Percentiles rank a stretch among this genome's conserved stretches.
Conservation (phyloP, 2,113 vertebrate genomes). For the Spilogale gracilis region DNA sequence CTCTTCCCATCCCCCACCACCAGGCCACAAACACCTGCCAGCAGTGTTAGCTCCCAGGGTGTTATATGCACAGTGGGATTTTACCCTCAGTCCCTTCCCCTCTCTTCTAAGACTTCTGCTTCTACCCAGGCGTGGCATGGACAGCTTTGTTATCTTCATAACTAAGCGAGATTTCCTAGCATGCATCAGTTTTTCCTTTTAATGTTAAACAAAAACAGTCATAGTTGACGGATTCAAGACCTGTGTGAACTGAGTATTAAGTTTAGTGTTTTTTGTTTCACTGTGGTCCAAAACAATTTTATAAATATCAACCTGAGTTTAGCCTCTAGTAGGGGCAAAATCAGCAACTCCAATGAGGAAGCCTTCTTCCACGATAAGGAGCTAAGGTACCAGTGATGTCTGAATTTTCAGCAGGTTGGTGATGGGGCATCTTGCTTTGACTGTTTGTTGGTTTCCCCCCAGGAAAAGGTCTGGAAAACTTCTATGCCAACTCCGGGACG, state of each 20-base stretch:
- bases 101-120: not conserved
- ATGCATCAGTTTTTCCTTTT: not conserved
- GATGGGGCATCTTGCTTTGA: not conserved
- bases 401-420: not conserved
- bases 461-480: not conserved
- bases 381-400: not conserved
- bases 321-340: not conserved
- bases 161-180: not conserved
- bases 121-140: not conserved
- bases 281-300: not conserved
- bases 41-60: not conserved
- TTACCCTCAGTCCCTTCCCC: rapidly evolving
- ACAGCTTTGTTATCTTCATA: not conserved
- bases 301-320: not conserved
- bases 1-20: not conserved
- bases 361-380: not conserved
- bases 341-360: not conserved
- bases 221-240: not conserved
- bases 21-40: not conserved
- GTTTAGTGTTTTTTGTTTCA: not conserved
- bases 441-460: not conserved
- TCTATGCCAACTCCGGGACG: not conserved
- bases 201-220: not conserved
- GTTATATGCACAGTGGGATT: not conserved
- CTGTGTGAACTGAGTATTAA: not conserved